These are phyloP conservation scores for Eretmocerus hayati DNA, from an alignment of 2,888 invertebrate species.

Conservation along the genomic window DNA sequence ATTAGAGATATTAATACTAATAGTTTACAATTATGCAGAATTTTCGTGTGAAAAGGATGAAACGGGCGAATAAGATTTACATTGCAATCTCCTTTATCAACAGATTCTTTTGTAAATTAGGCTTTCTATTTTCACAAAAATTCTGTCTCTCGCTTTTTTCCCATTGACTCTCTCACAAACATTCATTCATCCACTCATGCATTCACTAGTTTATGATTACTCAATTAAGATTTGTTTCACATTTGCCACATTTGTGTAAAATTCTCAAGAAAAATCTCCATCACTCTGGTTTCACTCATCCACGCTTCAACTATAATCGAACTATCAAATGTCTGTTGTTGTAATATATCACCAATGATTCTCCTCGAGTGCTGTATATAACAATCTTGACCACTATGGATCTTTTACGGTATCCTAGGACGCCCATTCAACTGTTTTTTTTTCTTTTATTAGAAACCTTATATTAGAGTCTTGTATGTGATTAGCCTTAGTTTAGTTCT, in stretches of 20 bases:
- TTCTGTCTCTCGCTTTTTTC: no score
- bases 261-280: constrained; percentile 22
- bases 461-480: constrained; percentile 26
- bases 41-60: constrained; percentile 31
- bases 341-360: constrained; percentile 32
- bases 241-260: constrained; percentile 19
- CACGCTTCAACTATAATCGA: constrained; percentile 25
- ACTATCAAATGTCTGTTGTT: constrained; percentile 29
- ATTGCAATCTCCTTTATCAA: constrained; percentile 29
- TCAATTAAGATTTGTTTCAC: constrained; percentile 14
- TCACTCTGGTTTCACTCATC: constrained; percentile 21
- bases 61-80: constrained; percentile 28
- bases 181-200: constrained; percentile 19
- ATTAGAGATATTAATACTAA: constrained; percentile 46
- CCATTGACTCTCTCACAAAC: no score
- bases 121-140: constrained; percentile 29
- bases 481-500: constrained; percentile 28
- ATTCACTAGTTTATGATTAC: constrained; percentile 16
- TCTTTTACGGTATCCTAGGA: constrained; percentile 22
- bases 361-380: constrained; percentile 21
- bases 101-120: constrained; percentile 31
- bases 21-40: constrained; percentile 45
- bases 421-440: constrained; percentile 12
- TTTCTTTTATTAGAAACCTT: constrained; percentile 24
- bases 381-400: constrained; percentile 23